Base-by-base conservation (phyloP, 1,140 invertebrate species). In the Micrasema minimum region DNA sequence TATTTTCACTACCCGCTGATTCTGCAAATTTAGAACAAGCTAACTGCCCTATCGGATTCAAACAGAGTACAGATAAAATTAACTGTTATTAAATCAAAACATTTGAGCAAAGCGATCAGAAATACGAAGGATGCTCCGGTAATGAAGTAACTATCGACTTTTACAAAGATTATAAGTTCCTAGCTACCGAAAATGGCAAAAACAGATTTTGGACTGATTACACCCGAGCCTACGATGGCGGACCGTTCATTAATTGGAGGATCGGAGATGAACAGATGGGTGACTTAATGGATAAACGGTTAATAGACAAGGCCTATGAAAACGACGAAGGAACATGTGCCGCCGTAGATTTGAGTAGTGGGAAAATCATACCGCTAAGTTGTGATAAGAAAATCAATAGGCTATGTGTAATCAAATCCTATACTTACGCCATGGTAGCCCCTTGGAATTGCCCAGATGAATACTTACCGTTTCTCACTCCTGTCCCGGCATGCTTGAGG, bases 191-290 rank as follows among this genome's bases (percentile, higher is more conserved):
- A 18, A 75, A 78, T 16, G 69, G 75, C 31, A 78, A 79, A 16
- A 71, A 77, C 37, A 66, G 73, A 18, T 72, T 84, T 59, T 85
- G 83, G 83, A 78, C 80, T 0, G 81, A 84, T 22, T 84, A 80
- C 64, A 79, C 78, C 57, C 77, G 79, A 12, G 46, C 78, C 5
- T 83, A 84, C 48, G 78, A 80, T 37, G 80, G 82, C 7, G 83
- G 83, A 10, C 78, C 80, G 0, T 83, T 83, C 45, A 73, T 83
- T 7, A 80, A 82, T 20, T 79, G 77, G 76, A 79, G 78, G 0
- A 78, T 78, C 12, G 79, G 78, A 10, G 77, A 73, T 46, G 35
- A 51, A 7, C 10, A 69, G 0, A 73, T 76, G 65, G 72, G 71
- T 18, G 22, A 66, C 12, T 64, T 38, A 18, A n/a, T 69, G 18